Conservation (phyloP, 2,888 invertebrate genomes). For the Xanthia icteritia region DNA sequence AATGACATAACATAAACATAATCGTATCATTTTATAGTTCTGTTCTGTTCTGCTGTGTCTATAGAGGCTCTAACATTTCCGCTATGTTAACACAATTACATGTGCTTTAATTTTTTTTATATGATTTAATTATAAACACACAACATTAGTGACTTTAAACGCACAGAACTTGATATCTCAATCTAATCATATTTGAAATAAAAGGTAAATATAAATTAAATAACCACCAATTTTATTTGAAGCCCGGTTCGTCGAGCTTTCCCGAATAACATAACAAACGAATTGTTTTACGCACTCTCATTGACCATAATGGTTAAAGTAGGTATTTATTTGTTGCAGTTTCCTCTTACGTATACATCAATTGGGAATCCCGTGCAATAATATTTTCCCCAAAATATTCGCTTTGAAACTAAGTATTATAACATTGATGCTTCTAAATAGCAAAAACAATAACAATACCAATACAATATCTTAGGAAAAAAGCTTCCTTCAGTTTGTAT, state of each 20-base stretch:
- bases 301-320: neutral
- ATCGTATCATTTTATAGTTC: slow-evolving; percentile 7
- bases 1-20: slow-evolving; percentile 58
- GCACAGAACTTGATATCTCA: neutral
- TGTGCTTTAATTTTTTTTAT: neutral
- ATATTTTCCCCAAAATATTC: slow-evolving; percentile 11
- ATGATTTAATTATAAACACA: neutral
- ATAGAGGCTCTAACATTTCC: slow-evolving; percentile 9
- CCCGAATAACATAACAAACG: neutral
- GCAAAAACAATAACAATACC: neutral
- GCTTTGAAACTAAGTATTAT: neutral
- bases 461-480: neutral
- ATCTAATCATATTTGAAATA: neutral
- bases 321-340: neutral
- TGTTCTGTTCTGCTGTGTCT: slow-evolving; percentile 15
- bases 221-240: no score
- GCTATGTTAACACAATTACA: slow-evolving; percentile 18
- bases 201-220: neutral
- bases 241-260: neutral
- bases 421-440: neutral
- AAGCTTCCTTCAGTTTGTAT: slow-evolving; percentile 15
- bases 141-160: neutral
- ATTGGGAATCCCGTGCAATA: neutral
- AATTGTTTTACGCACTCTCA: neutral
- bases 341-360: slow-evolving; percentile 21